A percentile compares a stretch with the other conserved stretches of the same genome.
phyloP scores from a whole-genome alignment of 2,113 vertebrate genomes.

The Corvus moneduloides region DNA sequence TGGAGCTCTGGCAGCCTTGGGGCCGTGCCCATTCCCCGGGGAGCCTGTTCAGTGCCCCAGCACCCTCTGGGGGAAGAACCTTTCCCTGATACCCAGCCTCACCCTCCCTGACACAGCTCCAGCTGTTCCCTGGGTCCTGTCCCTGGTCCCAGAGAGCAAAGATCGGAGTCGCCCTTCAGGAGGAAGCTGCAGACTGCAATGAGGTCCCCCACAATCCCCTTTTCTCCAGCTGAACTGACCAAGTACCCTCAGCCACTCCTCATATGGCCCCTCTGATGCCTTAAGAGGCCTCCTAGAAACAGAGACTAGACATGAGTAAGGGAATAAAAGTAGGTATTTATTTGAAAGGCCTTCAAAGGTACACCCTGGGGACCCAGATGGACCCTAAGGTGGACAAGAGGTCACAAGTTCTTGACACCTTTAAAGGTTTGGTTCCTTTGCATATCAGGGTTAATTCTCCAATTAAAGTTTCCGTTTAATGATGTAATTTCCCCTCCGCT shows the following conservation, averaged over 20 bases:
- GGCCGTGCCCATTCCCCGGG: background rate
- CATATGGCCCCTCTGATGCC: background rate
- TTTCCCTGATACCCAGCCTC: background rate
- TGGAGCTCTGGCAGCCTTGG: background rate
- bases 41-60: rapidly evolving
- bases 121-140: rapidly evolving
- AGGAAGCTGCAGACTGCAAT: background rate
- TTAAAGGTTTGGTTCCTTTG: no score
- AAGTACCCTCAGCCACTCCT: background rate
- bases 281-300: no score
- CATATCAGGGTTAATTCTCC: no score
- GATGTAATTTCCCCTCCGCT: no score
- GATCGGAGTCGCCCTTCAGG: background rate
- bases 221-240: background rate
- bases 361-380: no score
- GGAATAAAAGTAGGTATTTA: no score
- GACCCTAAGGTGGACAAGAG: no score
- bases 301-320: no score
- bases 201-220: no score
- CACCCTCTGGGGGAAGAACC: background rate
- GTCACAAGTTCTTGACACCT: no score
- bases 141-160: background rate
- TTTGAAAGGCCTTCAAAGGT: no score
- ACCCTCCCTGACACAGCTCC: background rate
- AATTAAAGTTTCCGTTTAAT: no score